Evolutionary conservation across 1,140 invertebrate species (phyloP), one percentile per base, ranked within the genome.

Genomic region (Calliphora vicina): DNA sequence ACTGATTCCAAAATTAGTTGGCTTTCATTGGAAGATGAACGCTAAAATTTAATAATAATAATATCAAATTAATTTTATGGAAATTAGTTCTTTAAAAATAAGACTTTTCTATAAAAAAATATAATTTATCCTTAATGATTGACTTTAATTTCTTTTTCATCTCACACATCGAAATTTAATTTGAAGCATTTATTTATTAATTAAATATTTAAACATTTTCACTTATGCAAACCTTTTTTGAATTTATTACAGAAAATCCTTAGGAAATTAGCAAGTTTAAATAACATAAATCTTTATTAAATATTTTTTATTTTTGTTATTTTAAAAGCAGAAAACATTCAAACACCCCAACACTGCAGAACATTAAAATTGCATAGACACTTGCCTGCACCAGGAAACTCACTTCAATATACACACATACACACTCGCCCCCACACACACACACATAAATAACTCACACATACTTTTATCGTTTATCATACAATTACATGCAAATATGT

Each of bases 1-100:
- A 94, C 92, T 83, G 92, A 88, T 84, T 91, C 91, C 71, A 95
- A 89, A 25, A 92, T 92, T 72, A 94, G 91, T 87, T 93, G 92
- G 82, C 93, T 94, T 85, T 93, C 92, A 85, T 94, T 93, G 83
- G 93, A 94, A 84, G 91, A 87, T 57, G 90, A 87, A 87, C 91
- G 92, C 93, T 93, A 89, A 12, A 90, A 88, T 67, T 83, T 82
- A 85, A 73, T 35, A 78, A 80, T 29, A 10, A 35, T n/a, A n/a
- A n/a, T n/a, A n/a, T n/a, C n/a, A n/a, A n/a, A n/a, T n/a, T n/a
- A n/a, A n/a, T n/a, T n/a, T n/a, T n/a, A n/a, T n/a, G n/a, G n/a
- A n/a, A n/a, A n/a, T n/a, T n/a, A n/a, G n/a, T n/a, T n/a, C n/a
- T n/a, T n/a, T n/a, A n/a, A n/a, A n/a, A n/a, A n/a, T n/a, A n/a